Base-by-base conservation (phyloP, 2,113 vertebrate species). In the Pipa parva region DNA sequence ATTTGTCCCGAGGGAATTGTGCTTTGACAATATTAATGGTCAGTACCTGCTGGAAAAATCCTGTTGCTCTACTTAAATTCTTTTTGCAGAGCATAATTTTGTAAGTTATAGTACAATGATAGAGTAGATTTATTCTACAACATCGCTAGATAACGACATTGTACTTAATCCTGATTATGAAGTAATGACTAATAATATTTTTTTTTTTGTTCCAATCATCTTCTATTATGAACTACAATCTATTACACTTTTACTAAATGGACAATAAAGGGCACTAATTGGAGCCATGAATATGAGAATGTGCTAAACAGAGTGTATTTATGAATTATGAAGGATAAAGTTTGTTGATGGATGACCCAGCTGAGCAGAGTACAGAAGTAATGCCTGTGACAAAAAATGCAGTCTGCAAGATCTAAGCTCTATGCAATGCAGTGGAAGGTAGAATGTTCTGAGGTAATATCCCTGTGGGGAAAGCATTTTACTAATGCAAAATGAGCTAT, bases 401-500 rank as follows among this genome's bases (percentile, higher is more conserved):
- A 42, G 56, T 60, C 65, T 59, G 31, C n/a, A 20, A 37, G 42
- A 49, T 67, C 46, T 42, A 50, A 68, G 65, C 27, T 29, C 27
- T 22, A 52, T 59, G 46, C 24, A 50, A n/a, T 18, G 31, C 46
- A 68, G 22, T 59, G 45, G 59, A 39, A 37, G 36, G 45, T 51
- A 22, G 29, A 68, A 46, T 48, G 56, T 51, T 22, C 33, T 42
- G 31, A 51, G 65, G 28, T 68, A 59, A 67, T 58, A 59, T 67
- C 64, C 64, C 64, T 67, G 42, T 59, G 64, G 64, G 64, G n/a
- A 59, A 67, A 59, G 45, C 55, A 67, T 49, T 67, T 67, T 59
- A 59, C 31, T 46, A 59, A 67, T 59, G 55, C 45, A 67, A 67
- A 67, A 67, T 67, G 64, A 67, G 63, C 63, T 50, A 59, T 67